Evolutionary conservation across 2,888 invertebrate genomes (phyloP).

Genomic region (Philhelius pedissequus): DNA sequence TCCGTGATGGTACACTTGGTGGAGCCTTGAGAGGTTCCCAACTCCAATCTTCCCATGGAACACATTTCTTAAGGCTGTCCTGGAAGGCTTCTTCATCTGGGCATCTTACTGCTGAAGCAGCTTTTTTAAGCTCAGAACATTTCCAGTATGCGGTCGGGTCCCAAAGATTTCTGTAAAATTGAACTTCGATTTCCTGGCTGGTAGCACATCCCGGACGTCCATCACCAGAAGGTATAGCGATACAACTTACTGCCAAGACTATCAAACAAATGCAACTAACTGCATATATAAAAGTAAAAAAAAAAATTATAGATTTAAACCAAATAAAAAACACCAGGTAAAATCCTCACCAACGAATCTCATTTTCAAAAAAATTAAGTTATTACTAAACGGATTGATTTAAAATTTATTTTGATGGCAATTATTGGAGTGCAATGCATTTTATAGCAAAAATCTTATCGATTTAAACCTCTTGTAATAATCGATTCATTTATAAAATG

Average conservation of each 20-base stretch:
- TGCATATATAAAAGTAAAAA: background rate
- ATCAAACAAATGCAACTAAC: background rate
- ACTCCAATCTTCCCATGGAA: constrained; percentile 72
- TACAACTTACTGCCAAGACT: background rate
- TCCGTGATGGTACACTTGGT: constrained; percentile 54
- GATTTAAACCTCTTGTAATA: background rate
- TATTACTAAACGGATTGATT: background rate
- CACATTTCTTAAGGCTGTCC: constrained; percentile 72
- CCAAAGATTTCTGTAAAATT: constrained; percentile 72
- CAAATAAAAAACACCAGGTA: too few species aligned
- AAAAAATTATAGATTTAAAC: background rate
- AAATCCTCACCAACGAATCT: background rate
- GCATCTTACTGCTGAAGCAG: constrained; percentile 70
- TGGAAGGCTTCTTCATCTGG: constrained; percentile 65
- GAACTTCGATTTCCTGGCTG: constrained; percentile 70
- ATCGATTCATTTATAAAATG: background rate
- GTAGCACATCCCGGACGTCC: constrained; percentile 73
- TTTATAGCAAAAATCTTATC: constrained; percentile 2
- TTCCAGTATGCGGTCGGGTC: constrained; percentile 73
- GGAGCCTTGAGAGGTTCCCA: constrained; percentile 72
- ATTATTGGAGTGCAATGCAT: background rate
- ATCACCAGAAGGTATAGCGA: constrained; percentile 31
- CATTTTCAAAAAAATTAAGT: background rate
- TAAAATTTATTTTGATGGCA: background rate
- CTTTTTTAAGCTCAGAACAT: constrained; percentile 70